A percentile compares a stretch with the other conserved stretches of the same genome.
Evolutionary conservation across 2,797 vertebrate species (phyloP).

Genomic region (Tamandua tetradactyla): DNA sequence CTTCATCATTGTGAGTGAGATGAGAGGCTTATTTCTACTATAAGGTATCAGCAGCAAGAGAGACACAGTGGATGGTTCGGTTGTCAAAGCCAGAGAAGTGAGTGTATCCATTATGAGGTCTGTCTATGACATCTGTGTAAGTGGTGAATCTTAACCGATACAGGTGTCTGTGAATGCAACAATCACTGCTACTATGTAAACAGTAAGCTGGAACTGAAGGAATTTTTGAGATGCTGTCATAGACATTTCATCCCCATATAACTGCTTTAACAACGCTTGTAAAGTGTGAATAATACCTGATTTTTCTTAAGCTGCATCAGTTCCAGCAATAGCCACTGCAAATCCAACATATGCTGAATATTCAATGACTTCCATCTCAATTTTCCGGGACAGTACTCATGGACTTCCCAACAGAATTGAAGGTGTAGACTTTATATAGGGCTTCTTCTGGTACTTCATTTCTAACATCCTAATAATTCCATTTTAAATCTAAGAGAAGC

Average conservation of each 20-base stretch:
- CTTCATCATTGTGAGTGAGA: constrained; percentile 99
- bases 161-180: constrained; percentile 99
- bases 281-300: constrained; percentile 98
- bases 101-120: constrained; percentile 99
- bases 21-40: constrained; percentile 98
- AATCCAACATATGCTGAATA: constrained; percentile 99
- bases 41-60: constrained; percentile 97
- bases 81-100: constrained; percentile 97
- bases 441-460: constrained; percentile 99
- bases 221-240: constrained; percentile 99
- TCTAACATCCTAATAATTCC: constrained; percentile 96
- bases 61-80: constrained; percentile 97
- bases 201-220: constrained; percentile 99
- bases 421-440: constrained; percentile 99
- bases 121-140: constrained; percentile 98
- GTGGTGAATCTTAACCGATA: constrained; percentile 98
- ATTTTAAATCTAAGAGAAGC: constrained; percentile 94
- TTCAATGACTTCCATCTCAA: constrained; percentile 96
- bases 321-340: constrained; percentile 98
- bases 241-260: constrained; percentile 99
- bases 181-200: constrained; percentile 98
- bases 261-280: constrained; percentile 98
- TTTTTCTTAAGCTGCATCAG: constrained; percentile 98
- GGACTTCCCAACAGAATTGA: constrained; percentile 99
- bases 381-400: constrained; percentile 99